These are phyloP conservation scores for Cabera pusaria DNA, from an alignment of 2,888 invertebrate species.

Conservation along the genomic window DNA sequence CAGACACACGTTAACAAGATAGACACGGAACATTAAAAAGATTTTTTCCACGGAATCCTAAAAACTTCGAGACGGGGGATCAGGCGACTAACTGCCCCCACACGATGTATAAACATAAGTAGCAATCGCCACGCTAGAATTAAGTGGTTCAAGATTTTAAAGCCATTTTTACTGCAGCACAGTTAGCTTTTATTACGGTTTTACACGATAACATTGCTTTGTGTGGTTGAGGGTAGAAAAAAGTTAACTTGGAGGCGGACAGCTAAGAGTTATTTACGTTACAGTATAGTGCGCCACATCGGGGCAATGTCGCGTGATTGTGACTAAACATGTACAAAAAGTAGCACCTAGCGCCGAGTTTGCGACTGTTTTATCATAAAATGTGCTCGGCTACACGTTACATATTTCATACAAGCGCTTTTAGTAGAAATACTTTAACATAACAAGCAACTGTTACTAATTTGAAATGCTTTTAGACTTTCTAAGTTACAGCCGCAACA, in stretches of 20 bases:
- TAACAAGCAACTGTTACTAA: too few relatives aligned
- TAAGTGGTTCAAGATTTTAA: constrained; percentile 55
- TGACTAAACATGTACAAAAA: too few relatives aligned
- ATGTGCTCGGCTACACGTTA: too few relatives aligned
- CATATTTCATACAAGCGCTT: too few relatives aligned
- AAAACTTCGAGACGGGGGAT: constrained; percentile 40
- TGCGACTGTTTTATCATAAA: not conserved
- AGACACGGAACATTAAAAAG: too few relatives aligned
- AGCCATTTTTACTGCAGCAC: constrained; percentile 42
- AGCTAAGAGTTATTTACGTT: constrained; percentile 11
- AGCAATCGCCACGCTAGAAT: constrained; percentile 43
- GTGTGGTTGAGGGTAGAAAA: constrained; percentile 9
- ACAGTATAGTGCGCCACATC: too few relatives aligned
- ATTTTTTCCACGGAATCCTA: too few relatives aligned
- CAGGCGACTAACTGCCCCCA: constrained; percentile 14
- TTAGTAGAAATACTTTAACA: too few relatives aligned
- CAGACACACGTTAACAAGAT: too few relatives aligned
- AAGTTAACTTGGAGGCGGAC: not conserved
- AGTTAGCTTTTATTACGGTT: constrained; percentile 52
- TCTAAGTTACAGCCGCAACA: too few relatives aligned
- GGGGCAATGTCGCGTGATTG: constrained; percentile 2
- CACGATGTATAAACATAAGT: constrained; percentile 43
- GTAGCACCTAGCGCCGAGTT: too few relatives aligned
- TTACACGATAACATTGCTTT: constrained; percentile 50
- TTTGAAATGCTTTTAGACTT: too few relatives aligned